Evolutionary conservation across 2,888 invertebrate species (phyloP).

Genomic region (Thysanoteuthis rhombus): DNA sequence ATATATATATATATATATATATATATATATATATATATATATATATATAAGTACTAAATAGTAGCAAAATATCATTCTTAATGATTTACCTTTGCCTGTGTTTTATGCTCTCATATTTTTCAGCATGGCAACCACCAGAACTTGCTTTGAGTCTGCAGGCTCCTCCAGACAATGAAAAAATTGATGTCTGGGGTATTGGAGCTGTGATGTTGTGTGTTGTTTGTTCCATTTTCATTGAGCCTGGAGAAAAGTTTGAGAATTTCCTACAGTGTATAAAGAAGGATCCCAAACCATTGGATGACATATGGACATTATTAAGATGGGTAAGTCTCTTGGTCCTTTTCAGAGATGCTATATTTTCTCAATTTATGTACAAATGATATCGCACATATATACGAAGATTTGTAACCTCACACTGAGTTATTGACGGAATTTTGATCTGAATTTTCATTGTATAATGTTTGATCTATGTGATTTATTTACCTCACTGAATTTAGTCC

Average conservation of each 20-base stretch:
- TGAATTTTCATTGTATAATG: too few relatives aligned
- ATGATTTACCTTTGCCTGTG: background rate
- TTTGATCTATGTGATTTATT: too few relatives aligned
- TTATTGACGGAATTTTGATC: too few relatives aligned
- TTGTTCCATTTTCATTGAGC: background rate
- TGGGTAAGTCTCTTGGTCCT: background rate
- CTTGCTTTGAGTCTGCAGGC: background rate
- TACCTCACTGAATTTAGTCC: too few relatives aligned
- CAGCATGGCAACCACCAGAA: background rate
- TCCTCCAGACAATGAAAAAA: background rate
- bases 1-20: too few relatives aligned
- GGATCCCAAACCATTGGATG: background rate
- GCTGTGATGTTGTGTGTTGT: background rate
- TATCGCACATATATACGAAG: too few relatives aligned
- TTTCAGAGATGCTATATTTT: too few relatives aligned
- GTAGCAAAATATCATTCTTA: too few relatives aligned
- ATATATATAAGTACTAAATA: too few relatives aligned
- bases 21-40: too few relatives aligned
- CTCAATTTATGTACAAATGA: too few relatives aligned
- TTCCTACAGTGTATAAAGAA: background rate
- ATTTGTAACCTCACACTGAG: too few relatives aligned
- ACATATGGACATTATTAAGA: background rate
- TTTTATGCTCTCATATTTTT: background rate
- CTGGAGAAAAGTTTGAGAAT: background rate
- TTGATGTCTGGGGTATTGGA: background rate